Conservation (phyloP, 30 jellyfish, hydroid and myxozoan species). For the Catostylus mosaicus region DNA sequence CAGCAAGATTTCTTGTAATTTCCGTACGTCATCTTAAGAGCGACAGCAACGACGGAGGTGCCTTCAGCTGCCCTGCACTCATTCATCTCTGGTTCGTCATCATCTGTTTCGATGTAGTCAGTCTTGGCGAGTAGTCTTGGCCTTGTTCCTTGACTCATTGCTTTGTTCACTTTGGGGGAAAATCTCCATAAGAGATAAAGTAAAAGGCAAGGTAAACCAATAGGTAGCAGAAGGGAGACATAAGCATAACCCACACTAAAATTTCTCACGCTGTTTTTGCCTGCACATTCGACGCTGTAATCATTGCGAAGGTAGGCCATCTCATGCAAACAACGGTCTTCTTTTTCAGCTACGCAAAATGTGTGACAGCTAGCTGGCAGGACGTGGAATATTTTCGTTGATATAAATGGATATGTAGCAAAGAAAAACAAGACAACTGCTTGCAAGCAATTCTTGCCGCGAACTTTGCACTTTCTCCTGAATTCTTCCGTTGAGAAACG, state of each 20-base stretch:
- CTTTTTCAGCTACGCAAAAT: conserved; percentile 14
- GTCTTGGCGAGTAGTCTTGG: too few species aligned
- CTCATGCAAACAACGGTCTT: conserved; percentile 32
- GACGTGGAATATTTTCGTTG: conserved; percentile 46
- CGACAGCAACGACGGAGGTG: not conserved
- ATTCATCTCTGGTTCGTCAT: not conserved
- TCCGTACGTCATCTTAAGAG: conserved; percentile 37
- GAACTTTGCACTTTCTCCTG: not conserved
- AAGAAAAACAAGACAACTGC: conserved; percentile 52
- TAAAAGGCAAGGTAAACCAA: conserved; percentile 58
- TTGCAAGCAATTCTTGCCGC: conserved; percentile 15
- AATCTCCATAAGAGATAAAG: conserved; percentile 27
- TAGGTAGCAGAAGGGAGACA: conserved; percentile 34
- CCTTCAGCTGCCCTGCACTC: not conserved
- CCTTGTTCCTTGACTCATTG: not conserved
- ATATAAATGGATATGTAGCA: conserved; percentile 65
- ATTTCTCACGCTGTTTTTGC: not conserved
- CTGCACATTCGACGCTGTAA: conserved; percentile 58
- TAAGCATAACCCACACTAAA: conserved; percentile 19
- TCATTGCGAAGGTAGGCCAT: conserved; percentile 60
- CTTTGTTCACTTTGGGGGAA: conserved; percentile 5
- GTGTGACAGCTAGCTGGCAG: conserved; percentile 60
- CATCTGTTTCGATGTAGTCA: not conserved
- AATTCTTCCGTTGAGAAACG: not conserved
- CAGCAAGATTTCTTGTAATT: conserved; percentile 42